Evolutionary conservation across 1,140 invertebrate species (phyloP).

Genomic region (Calephelis nemesis): DNA sequence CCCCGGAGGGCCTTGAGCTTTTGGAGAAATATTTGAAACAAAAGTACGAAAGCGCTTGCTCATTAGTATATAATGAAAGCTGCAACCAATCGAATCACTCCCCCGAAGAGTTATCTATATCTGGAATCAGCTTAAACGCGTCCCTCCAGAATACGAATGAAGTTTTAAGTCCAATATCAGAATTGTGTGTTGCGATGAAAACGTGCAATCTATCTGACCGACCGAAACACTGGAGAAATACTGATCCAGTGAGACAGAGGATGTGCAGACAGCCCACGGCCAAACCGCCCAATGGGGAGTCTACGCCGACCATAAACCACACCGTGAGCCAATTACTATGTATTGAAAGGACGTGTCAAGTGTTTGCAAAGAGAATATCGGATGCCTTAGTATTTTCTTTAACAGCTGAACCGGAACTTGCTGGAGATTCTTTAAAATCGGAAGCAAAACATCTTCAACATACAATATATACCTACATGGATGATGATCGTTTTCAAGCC

Average conservation of each 20-base stretch:
- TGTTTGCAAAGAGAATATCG: conserved; percentile 83
- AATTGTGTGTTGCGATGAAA: conserved; percentile 79
- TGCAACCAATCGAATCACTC: conserved; percentile 42
- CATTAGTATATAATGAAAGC: conserved; percentile 61
- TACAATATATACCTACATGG: conserved; percentile 83
- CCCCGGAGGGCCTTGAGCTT: conserved; percentile 83
- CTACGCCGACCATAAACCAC: conserved; percentile 50
- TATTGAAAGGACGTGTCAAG: conserved; percentile 83
- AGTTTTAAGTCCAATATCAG: conserved; percentile 77
- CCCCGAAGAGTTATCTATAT: conserved; percentile 48
- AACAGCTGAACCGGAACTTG: conserved; percentile 62
- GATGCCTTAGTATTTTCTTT: conserved; percentile 69
- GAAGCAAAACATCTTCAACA: conserved; percentile 84
- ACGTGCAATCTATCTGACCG: conserved; percentile 71
- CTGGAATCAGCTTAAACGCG: conserved; percentile 50
- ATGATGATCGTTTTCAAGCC: conserved; percentile 80
- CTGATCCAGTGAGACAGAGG: conserved; percentile 59
- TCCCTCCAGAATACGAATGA: conserved; percentile 48
- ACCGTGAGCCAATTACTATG: conserved; percentile 79
- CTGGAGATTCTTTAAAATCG: conserved; percentile 77
- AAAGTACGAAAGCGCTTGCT: conserved; percentile 67
- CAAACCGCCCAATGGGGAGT: conserved; percentile 53
- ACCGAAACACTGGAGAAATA: conserved; percentile 51
- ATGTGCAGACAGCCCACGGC: conserved; percentile 54
- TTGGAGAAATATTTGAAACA: conserved; percentile 87